Evolutionary conservation across 2,888 invertebrate species (phyloP), one percentile per base, ranked within the genome.

Genomic region (Blera fallax): DNA sequence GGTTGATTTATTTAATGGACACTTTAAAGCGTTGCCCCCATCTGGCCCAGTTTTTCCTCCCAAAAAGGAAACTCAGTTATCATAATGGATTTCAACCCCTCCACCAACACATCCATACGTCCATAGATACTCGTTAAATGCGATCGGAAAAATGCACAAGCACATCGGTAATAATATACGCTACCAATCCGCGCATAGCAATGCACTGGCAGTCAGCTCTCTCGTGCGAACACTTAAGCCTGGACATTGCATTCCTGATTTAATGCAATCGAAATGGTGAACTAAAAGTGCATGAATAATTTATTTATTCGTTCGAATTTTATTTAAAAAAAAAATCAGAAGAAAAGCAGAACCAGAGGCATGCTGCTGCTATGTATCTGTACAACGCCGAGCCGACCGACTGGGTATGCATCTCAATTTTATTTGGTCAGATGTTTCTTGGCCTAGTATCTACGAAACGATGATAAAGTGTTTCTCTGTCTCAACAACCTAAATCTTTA

Each of bases 231-330:
- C 67, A 58, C 76, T 85, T 77, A 72, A 85, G 76, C 65, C 69
- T 50, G 60, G 79, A 45, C 60, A 72, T 48, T 43, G 69, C 60
- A 58, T 56, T 54, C 43, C 43, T 7, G 70, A 58, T 69, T 74
- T 67, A 65, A 80, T 74, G 58, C 85, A 72, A 81, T 69, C 65
- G 70, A 76, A 72, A 48, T 62, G 43, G 16, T 40, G 27, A 77
- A 58, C 76, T 70, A 64, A 85, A 85, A 85, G 81, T 77, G 76
- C 85, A 85, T 85, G 81, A 85, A 85, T 81, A 72, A 85, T 81
- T 81, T 81, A 85, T 85, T 56, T 81, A 72, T 74, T 80, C 67
- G 60, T 65, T 83, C 60, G 24, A 56, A 64, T 48, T 73, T 40
- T 65, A 48, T 72, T 52, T 56, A 58, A 67, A 67, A 56, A 34